Evolutionary conservation across 2,888 invertebrate species (phyloP).

Genomic region (Agapostemon virescens): DNA sequence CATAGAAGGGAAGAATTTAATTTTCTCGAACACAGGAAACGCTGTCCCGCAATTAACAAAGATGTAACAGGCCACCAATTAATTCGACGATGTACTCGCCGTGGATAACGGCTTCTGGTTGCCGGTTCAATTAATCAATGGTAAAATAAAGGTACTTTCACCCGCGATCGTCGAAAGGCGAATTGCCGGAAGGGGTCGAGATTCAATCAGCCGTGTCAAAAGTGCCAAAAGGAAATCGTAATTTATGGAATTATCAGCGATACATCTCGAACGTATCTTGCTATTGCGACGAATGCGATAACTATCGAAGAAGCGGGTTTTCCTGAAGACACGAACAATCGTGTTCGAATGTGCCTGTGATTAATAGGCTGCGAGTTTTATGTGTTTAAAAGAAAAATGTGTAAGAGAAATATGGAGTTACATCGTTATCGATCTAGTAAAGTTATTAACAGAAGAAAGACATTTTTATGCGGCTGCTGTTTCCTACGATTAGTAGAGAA

Average conservation of each 20-base stretch:
- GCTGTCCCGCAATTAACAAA: neutral
- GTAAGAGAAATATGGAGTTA: neutral
- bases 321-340: neutral
- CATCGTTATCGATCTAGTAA: too few species aligned
- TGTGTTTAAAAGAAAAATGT: neutral
- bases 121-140: conserved; percentile 18
- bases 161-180: neutral
- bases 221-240: neutral
- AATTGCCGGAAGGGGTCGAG: neutral
- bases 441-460: neutral
- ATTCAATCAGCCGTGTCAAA: conserved; percentile 5
- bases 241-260: neutral
- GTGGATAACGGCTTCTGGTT: neutral
- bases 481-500: neutral
- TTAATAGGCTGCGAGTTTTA: neutral
- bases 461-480: neutral
- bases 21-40: conserved; percentile 3
- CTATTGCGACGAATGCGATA: neutral
- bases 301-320: neutral
- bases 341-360: neutral
- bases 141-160: conserved; percentile 29
- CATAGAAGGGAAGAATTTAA: neutral
- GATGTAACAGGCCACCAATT: neutral
- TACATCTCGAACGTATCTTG: neutral
- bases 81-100: neutral